phyloP scores from a whole-genome alignment of 2,113 vertebrate genomes.

The Alectura lathami region DNA sequence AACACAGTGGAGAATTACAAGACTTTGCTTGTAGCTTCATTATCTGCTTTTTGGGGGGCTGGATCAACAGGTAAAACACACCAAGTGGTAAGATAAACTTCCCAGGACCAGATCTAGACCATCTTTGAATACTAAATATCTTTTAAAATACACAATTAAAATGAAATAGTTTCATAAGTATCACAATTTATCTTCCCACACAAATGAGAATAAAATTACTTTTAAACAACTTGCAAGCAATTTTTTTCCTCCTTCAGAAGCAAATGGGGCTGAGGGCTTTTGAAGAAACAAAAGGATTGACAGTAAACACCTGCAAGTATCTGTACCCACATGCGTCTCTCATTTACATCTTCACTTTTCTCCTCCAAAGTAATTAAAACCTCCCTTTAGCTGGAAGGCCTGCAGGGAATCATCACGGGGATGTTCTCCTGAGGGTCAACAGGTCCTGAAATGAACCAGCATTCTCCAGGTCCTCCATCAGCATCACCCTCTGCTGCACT shows the following conservation, averaged over 20 bases:
- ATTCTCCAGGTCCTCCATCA: background rate
- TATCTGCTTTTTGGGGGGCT: background rate
- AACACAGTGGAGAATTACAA: background rate
- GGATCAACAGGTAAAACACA: background rate
- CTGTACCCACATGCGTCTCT: background rate
- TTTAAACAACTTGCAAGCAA: background rate
- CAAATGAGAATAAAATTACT: slow-evolving; percentile 26
- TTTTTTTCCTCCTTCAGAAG: background rate
- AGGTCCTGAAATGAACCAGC: background rate
- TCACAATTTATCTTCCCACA: background rate
- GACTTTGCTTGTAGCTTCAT: background rate
- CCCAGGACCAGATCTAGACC: background rate
- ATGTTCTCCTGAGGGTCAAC: accelerated
- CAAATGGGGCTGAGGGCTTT: background rate
- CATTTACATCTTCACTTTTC: slow-evolving; percentile 24
- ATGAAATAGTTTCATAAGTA: background rate
- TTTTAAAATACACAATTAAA: slow-evolving; percentile 11
- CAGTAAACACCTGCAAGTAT: background rate
- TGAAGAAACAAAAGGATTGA: background rate
- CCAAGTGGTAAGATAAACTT: background rate
- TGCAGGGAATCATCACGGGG: background rate
- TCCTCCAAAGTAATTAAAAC: slow-evolving; percentile 2
- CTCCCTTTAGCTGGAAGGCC: background rate
- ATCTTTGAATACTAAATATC: background rate
- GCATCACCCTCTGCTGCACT: accelerated